phyloP scores from a whole-genome alignment of 1,140 invertebrate species.

The Dendroctonus valens region DNA sequence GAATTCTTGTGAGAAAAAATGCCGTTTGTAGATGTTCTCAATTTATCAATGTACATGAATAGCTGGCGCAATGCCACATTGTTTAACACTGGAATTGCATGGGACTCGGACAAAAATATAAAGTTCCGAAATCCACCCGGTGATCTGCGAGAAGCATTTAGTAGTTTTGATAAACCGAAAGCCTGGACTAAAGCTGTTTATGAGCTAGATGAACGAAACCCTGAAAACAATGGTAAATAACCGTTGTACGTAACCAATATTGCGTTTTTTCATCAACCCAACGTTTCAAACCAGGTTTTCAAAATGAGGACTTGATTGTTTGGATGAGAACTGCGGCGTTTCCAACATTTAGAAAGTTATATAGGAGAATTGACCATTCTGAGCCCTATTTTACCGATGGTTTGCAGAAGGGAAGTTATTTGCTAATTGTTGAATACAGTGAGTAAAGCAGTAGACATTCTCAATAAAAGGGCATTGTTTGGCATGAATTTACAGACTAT shows the following conservation, averaged over 20 bases:
- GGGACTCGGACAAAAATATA: conserved; percentile 90
- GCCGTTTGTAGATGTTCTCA: conserved; percentile 35
- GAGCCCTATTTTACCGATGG: conserved; percentile 61
- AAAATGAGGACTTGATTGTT: conserved; percentile 96
- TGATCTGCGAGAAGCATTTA: conserved; percentile 50
- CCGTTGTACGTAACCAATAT: neutral
- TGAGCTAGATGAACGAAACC: conserved; percentile 70
- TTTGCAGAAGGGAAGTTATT: conserved; percentile 75
- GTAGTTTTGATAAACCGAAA: conserved; percentile 64
- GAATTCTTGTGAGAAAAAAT: neutral
- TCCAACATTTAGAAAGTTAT: conserved; percentile 93
- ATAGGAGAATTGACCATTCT: conserved; percentile 77
- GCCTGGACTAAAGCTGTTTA: conserved; percentile 81
- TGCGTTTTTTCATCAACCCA: neutral
- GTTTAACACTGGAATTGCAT: conserved; percentile 88
- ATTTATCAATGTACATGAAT: conserved; percentile 52
- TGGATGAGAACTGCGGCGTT: conserved; percentile 98
- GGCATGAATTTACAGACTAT: conserved; percentile 67
- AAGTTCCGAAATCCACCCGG: conserved; percentile 91
- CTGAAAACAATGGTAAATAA: conserved; percentile 72
- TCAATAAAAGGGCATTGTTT: neutral
- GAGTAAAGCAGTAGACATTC: conserved; percentile 45
- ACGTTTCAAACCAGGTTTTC: conserved; percentile 55
- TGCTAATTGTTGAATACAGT: conserved; percentile 76
- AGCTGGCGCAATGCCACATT: conserved; percentile 48